Base-by-base conservation (phyloP, 2,888 invertebrate species). In the Heliconius hortense region DNA sequence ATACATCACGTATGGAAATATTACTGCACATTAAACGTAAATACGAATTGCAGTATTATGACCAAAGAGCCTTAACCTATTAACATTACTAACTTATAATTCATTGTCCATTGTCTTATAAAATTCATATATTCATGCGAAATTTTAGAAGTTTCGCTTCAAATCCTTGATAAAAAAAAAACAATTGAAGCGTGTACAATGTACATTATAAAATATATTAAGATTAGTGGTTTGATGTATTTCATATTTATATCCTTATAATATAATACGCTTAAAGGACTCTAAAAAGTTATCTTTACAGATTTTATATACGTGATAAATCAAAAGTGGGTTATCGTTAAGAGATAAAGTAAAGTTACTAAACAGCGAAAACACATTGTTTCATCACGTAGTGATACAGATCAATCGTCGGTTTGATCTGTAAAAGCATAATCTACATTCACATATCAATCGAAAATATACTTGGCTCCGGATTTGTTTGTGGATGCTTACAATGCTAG, bases 251-350 rank as follows among this genome's bases (percentile, higher is more conserved):
- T 35, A 35, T 35, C 35, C 10, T 35, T 35, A 35, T 35, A 35
- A 35, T 35, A 35, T 1, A 10, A 35, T 70, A 21, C 13, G 64
- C n/a, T 74, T n/a, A 63, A 26, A 59, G 26, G 26, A 56, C 28
- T 64, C n/a, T 7, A 53, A 62, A 43, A 60, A 64, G 15, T 56
- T 63, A 71, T 43, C 72, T 66, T 31, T 75, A 78, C 48, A 72
- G 72, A 75, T 78, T 75, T n/a, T 64, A 35, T 26, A 63, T 59
- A 71, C 78, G 75, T 75, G 78, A 75, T 75, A 75, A 66, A 78
- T 77, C 48, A 64, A 63, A 78, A 75, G 72, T 78, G 73, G 78
- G 78, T 77, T 78, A 78, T 75, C 77, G 39, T 53, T 31, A 56
- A 15, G 72, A 75, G 77, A 78, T 78, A 77, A 66, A 74, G 60